Evolutionary conservation across 2,113 vertebrate genomes (phyloP).

Genomic region (Bothrops jararaca): DNA sequence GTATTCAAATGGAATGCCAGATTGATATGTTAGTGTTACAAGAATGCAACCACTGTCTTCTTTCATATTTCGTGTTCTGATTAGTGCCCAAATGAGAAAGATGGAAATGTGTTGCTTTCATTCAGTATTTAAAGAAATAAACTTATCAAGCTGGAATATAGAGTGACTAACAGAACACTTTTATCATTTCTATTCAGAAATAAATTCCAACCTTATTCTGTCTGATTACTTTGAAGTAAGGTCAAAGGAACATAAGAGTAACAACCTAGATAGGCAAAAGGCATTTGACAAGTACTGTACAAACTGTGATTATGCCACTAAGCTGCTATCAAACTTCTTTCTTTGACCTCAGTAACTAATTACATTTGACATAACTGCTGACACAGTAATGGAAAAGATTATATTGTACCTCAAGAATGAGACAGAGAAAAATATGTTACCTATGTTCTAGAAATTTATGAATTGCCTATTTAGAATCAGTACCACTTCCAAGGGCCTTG

Average conservation of each 20-base stretch:
- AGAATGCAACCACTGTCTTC: slow-evolving; percentile 32
- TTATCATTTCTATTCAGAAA: neutral
- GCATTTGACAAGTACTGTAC: neutral
- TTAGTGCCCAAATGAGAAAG: slow-evolving; percentile 21
- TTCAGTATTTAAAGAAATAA: slow-evolving; percentile 35
- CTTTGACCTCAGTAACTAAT: neutral
- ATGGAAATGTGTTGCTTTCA: slow-evolving; percentile 34
- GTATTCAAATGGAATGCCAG: slow-evolving; percentile 12
- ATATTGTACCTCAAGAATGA: slow-evolving; percentile 29
- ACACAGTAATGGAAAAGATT: slow-evolving; percentile 24
- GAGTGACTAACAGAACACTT: neutral
- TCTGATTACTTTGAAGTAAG: neutral
- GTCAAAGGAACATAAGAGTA: neutral
- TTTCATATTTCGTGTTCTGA: slow-evolving; percentile 39
- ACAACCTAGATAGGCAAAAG: neutral
- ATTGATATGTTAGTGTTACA: slow-evolving; percentile 48
- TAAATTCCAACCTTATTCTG: neutral
- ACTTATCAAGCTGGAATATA: neutral
- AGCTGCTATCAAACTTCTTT: neutral
- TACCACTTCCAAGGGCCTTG: neutral
- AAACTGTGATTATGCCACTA: neutral
- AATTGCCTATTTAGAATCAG: slow-evolving; percentile 29
- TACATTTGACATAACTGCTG: slow-evolving; percentile 27
- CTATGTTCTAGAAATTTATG: slow-evolving; percentile 41
- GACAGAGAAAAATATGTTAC: slow-evolving; percentile 49